These are phyloP conservation scores for Phallusia fumigata DNA, from an alignment of 23 tunicate species.

Conservation along the genomic window DNA sequence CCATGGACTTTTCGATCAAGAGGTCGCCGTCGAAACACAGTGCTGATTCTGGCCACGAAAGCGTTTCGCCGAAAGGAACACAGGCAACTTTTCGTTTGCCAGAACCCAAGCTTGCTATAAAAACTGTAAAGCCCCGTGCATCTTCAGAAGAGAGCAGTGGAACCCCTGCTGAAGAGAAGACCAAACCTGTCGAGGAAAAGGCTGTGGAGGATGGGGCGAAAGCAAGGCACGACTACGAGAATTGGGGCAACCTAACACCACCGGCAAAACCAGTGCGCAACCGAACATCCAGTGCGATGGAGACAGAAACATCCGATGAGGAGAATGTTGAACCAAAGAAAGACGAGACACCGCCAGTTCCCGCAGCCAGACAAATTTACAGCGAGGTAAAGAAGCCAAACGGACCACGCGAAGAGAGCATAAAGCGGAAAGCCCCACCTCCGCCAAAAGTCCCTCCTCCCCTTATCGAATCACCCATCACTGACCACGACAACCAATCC, in stretches of 20 bases:
- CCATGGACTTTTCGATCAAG: neutral
- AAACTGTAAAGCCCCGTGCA: neutral
- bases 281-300: neutral
- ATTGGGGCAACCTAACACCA: neutral
- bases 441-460: slow-evolving; percentile 31
- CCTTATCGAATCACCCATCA: neutral
- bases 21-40: neutral
- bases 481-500: neutral
- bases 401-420: neutral
- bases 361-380: neutral
- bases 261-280: neutral
- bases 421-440: slow-evolving; percentile 35
- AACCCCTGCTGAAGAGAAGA: neutral
- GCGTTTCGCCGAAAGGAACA: neutral
- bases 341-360: neutral
- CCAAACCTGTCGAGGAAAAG: neutral
- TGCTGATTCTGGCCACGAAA: neutral
- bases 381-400: neutral
- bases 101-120: neutral
- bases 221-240: neutral
- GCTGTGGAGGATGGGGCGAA: neutral
- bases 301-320: neutral
- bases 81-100: neutral
- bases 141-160: neutral
- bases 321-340: neutral